Evolutionary conservation across 1,140 invertebrate species (phyloP), one percentile per base, ranked within the genome.

Genomic region (Ladona fulva): DNA sequence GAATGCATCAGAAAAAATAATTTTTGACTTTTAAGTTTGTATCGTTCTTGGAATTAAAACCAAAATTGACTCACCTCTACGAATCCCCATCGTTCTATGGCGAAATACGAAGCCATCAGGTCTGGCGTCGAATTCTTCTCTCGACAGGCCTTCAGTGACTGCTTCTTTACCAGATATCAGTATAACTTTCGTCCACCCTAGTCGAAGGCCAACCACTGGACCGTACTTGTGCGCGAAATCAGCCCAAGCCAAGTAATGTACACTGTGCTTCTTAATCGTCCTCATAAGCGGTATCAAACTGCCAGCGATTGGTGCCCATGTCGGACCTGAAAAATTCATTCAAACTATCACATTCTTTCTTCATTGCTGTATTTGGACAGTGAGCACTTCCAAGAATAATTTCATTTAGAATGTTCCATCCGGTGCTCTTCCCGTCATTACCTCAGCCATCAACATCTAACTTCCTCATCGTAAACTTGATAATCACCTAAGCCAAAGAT

Each of bases 101-200:
- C 86, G 84, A 79, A 91, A 91, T 81, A 92, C 89, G 80, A 91
- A 91, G 75, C 91, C 90, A 82, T 91, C 87, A 0, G 92, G 92
- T 78, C 92, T 86, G 3, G 89, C 91, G 74, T 91, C 88, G 78
- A 93, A 91, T 73, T 91, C 89, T 8, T 92, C 89, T 44, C 84
- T 86, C 1, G 84, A 83, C 0, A 90, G 84, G 11, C 89, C 87
- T 80, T 91, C 88, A 79, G 87, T 89, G 0, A 92, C 88, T 0
- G 88, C 83, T 73, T 90, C 86, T 78, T 87, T 85, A 0, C 89
- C 89, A n/a, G 88, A 90, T 0, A 92, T 86, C 5, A 90, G 81
- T 0, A 93, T 88, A 0, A 92, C 81, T 37, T 88, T 84, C 66
- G 89, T 84, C 12, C 83, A 83, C 0, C 92, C 92, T 24, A 91